phyloP scores from a whole-genome alignment of 2,888 invertebrate species.

The Tenthredo mesomela region DNA sequence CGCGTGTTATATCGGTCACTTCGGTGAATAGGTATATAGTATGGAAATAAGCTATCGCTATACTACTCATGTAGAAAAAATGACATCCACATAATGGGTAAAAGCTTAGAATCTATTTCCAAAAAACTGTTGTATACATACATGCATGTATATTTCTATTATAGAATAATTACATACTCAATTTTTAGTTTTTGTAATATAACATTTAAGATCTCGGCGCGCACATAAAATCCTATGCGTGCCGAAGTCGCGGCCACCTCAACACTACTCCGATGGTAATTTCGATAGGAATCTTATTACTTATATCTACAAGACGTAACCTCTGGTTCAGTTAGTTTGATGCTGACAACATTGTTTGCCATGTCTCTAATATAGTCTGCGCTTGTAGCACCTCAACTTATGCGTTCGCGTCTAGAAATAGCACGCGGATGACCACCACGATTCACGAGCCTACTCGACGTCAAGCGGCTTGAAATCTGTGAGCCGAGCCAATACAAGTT shows the following conservation, averaged over 20 bases:
- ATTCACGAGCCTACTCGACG: background rate
- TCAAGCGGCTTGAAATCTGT: background rate
- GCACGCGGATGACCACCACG: constrained; percentile 32
- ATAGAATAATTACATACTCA: too few species aligned
- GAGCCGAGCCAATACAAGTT: constrained; percentile 2
- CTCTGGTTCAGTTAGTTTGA: background rate
- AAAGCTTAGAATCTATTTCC: too few species aligned
- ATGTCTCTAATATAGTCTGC: constrained; percentile 7
- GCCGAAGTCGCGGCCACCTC: too few species aligned
- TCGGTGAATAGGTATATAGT: background rate
- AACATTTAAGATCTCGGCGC: too few species aligned
- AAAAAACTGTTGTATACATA: too few species aligned
- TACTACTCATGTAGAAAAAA: background rate
- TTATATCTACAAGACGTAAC: background rate
- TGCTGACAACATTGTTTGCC: constrained; percentile 46
- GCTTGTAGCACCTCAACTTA: background rate
- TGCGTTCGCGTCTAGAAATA: constrained; percentile 34
- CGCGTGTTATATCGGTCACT: background rate
- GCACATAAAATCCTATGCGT: too few species aligned
- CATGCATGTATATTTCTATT: too few species aligned
- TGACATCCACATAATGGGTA: background rate
- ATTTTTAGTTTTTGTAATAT: too few species aligned
- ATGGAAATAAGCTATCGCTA: background rate
- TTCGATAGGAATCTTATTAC: background rate
- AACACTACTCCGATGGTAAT: background rate